Base-by-base conservation (phyloP, 2,888 invertebrate genomes). In the Petrophora chlorosata region DNA sequence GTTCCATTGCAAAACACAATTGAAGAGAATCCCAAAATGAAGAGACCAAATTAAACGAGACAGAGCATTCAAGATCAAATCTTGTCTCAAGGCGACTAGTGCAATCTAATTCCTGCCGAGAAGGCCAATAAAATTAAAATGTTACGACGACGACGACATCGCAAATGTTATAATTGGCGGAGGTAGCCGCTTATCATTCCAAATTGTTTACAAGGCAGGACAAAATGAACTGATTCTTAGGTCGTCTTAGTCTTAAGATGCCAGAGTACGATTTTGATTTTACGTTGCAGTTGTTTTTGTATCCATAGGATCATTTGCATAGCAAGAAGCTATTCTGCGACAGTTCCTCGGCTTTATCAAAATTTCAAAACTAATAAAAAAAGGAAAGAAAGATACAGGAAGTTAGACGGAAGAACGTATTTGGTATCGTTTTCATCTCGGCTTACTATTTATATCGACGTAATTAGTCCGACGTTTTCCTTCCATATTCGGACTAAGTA, bases 381-480 rank as follows among this genome's bases (percentile, higher is more conserved):
- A 49, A 28, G 44, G 54, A 56, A 50, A 42, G 45, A 54, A 48
- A 45, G 33, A 2, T 25, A 22, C 29, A 33, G 46, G 34, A 46
- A 42, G 46, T 29, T 32, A 16, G 15, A 13, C n/a, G 29, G 26
- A 26, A 15, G 8, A 9, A 36, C 41, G 19, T 39, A 41, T 49
- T 53, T 39, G 28, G 48, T 25, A 36, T 26, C 48, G 15, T 29
- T 50, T 55, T 52, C 30, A 58, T 56, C 48, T 57, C 34, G 45
- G 34, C 30, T 47, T 32, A 40, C 40, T 49, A 42, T 41, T 38
- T 43, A 48, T 55, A 58, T 48, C 40, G 54, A 49, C 56, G 54
- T 56, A 56, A 61, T 58, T 58, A 56, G 54, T 53, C 47, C 56
- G 50, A 53, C 48, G 33, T 34, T 53, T 50, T 22, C 38, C 32